A percentile compares a stretch with the other conserved stretches of the same genome.
These are phyloP conservation scores for Drosophila mimetica DNA, from an alignment of 2,888 invertebrate species.

Conservation along the genomic window DNA sequence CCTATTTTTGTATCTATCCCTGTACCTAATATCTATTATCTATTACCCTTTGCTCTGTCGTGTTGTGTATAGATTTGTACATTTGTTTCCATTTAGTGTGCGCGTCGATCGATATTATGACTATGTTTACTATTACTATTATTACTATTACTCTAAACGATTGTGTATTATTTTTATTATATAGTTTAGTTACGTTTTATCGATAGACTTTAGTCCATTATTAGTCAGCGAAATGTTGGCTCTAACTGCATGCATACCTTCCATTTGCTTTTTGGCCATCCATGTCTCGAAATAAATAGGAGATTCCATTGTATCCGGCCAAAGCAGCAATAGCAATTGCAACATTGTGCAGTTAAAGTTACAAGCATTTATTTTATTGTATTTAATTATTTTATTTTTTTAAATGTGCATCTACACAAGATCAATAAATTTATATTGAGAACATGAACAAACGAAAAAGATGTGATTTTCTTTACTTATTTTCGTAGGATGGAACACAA, in stretches of 20 bases:
- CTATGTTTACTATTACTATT: slow-evolving; percentile 13
- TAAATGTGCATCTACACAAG: slow-evolving; percentile 26
- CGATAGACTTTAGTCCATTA: slow-evolving; percentile 26
- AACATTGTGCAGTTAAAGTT: slow-evolving; percentile 8
- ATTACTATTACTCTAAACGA: slow-evolving; percentile 24
- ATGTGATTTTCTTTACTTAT: too few species aligned
- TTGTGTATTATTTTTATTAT: slow-evolving; percentile 39
- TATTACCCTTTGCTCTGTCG: slow-evolving; percentile 5
- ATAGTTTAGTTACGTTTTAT: slow-evolving; percentile 24
- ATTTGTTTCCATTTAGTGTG: slow-evolving; percentile 27
- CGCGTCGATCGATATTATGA: slow-evolving; percentile 25
- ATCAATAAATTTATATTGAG: slow-evolving; percentile 41
- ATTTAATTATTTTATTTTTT: slow-evolving; percentile 16
- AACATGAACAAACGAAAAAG: slow-evolving; percentile 3
- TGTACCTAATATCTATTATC: slow-evolving; percentile 1
- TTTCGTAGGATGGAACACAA: too few species aligned
- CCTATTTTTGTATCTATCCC: slow-evolving; percentile 12
- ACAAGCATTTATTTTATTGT: slow-evolving; percentile 36
- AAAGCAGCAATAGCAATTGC: slow-evolving; percentile 20
- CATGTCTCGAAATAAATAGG: background rate
- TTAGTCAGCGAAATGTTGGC: slow-evolving; percentile 42
- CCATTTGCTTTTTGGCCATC: background rate
- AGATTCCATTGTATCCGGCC: slow-evolving; percentile 1
- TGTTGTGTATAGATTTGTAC: slow-evolving; percentile 37
- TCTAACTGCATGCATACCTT: slow-evolving; percentile 9